Percentiles rank a stretch among this genome's conserved stretches.
Conservation (phyloP, 2,888 invertebrate genomes). For the Troglohyphantes excavatus region DNA sequence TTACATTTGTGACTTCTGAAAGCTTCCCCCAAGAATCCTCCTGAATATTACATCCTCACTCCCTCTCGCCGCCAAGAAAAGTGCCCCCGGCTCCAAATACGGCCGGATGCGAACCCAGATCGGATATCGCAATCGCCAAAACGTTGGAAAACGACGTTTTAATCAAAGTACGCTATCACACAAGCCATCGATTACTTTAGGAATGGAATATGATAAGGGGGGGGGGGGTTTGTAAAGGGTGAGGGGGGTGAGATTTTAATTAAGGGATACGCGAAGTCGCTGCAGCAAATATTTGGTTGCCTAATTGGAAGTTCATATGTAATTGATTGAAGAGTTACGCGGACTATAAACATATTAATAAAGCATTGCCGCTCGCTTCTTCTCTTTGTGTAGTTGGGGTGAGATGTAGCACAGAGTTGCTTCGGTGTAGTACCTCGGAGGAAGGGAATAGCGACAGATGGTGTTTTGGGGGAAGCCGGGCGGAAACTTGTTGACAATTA, state of each 20-base stretch:
- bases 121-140: background rate
- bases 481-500: background rate
- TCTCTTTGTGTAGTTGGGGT: slow-evolving; percentile 2
- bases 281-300: slow-evolving; percentile 62
- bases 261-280: slow-evolving; percentile 48
- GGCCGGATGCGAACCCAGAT: background rate
- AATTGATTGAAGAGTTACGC: slow-evolving; percentile 48
- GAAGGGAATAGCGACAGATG: slow-evolving; percentile 22
- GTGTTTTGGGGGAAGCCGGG: background rate
- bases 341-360: slow-evolving; percentile 69
- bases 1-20: background rate
- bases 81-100: background rate
- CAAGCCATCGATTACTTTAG: slow-evolving; percentile 33
- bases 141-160: slow-evolving; percentile 37
- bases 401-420: slow-evolving; percentile 8
- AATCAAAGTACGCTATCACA: slow-evolving; percentile 32
- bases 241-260: slow-evolving; percentile 45
- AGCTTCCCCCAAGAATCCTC: background rate
- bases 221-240: background rate
- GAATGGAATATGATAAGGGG: background rate
- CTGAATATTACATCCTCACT: background rate
- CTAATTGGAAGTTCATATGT: slow-evolving; percentile 70
- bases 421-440: background rate
- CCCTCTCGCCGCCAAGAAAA: background rate
- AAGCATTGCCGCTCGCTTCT: slow-evolving; percentile 32